Evolutionary conservation across 2,888 invertebrate species (phyloP), one percentile per base, ranked within the genome.

Genomic region (Cecidostiba fungosa): DNA sequence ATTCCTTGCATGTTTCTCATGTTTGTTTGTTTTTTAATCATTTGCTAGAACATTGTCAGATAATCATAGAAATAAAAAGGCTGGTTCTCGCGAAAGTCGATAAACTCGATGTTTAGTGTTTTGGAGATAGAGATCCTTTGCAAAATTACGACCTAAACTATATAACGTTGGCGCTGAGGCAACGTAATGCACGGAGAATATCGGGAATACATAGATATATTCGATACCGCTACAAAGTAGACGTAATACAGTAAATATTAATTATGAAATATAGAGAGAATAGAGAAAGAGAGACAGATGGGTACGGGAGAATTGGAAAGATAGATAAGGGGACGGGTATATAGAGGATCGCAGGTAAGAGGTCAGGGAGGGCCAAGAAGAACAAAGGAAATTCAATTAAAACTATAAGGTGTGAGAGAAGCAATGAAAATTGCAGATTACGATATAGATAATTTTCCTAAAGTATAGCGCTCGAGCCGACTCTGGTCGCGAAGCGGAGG

Each of bases 111-210:
- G 85, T 81, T 81, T 59, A 81, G 88, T n/a, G 54, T 59, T 4
- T n/a, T 59, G 23, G n/a, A 59, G 23, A 50, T 50, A 90, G 89
- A 89, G 88, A 77, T 70, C 69, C 81, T 50, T 70, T 88, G 86
- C 85, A 88, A 88, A 86, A 86, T 89, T 87, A 86, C 84, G 85
- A 88, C 87, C 87, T 88, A 89, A 90, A 89, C 87, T 89, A 89
- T 70, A 29, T 70, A 72, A 89, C 87, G 87, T 78, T 81, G 69
- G 87, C 85, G 88, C 88, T 85, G 87, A 88, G 87, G 87, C 88
- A 87, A 85, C 89, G 87, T 87, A 85, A 89, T 87, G 88, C 87
- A 87, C 88, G 86, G 39, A 85, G 83, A 83, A 85, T 87, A 85
- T 84, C 82, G 85, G 85, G 76, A 85, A 85, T 87, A 85, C 85